phyloP scores from a whole-genome alignment of 2,888 invertebrate species.

The Drosophila neutralis region DNA sequence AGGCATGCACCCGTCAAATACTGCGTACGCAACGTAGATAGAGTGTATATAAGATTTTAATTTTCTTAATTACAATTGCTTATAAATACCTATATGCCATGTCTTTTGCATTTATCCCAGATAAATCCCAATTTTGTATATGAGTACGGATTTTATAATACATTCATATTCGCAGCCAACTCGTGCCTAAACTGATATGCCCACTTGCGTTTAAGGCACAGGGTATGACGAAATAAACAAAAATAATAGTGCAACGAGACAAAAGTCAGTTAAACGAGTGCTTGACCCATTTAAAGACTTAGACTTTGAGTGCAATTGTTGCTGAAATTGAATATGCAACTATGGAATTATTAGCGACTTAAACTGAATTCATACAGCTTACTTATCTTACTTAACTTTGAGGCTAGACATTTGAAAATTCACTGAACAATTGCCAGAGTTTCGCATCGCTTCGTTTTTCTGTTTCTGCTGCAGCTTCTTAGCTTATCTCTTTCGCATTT shows the following conservation, averaged over 20 bases:
- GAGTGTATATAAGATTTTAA: background rate
- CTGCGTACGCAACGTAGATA: background rate
- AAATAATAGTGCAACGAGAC: background rate
- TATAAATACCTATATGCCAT: background rate
- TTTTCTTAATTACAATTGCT: background rate
- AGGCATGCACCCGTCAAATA: background rate
- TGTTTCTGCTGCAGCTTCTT: background rate
- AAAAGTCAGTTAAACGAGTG: background rate
- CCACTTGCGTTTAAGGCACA: background rate
- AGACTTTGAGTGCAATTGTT: background rate
- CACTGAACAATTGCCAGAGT: background rate
- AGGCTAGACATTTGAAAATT: background rate
- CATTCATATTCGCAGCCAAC: no score
- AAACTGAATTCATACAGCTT: background rate
- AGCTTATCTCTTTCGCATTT: background rate
- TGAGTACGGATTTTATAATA: background rate
- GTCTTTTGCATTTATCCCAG: background rate
- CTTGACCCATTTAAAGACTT: background rate
- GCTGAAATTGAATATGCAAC: conserved; percentile 3
- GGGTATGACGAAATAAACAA: background rate
- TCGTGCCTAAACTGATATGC: background rate
- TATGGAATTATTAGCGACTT: background rate
- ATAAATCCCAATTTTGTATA: background rate
- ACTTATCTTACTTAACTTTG: background rate
- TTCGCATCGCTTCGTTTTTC: background rate